Base-by-base conservation (phyloP, 2,888 invertebrate species). In the Heliconius erato region DNA sequence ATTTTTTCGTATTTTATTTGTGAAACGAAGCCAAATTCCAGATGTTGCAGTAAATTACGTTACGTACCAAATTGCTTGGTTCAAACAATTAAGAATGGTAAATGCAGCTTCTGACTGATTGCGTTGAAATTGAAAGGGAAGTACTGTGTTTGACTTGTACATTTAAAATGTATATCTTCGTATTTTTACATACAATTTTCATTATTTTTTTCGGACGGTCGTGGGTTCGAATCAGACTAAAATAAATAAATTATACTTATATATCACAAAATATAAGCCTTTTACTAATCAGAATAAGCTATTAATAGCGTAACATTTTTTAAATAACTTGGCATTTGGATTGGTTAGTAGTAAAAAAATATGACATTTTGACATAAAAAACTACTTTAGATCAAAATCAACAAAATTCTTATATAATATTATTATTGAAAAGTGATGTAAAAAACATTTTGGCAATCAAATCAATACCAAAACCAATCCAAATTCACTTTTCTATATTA, bases 1-100 rank as follows among this genome's bases (percentile, higher is more conserved):
- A 32, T n/a, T 44, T 74, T 63, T 76, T 19, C 9, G 35, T 35
- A 35, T 35, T 32, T n/a, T 35, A 4, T 26, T 76, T 76, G 9
- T 76, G 63, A 76, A 76, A 76, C 63, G 23, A 35, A n/a, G 76
- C 63, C 40, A 40, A 76, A 63, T 35, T 76, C 44, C 72, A 72
- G 72, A 71, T 71, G n/a, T 71, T 72, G 28, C 44, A 7, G 44
- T 44, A 49, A 72, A 72, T 72, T 72, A 72, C 26, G 44, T 49
- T 72, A 44, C 44, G 12, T 71, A 49, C 72, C 16, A 19, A 72
- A 72, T 72, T 49, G 72, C 44, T 49, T 49, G 72, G 72, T 44
- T 72, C 28, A 49, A 72, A 44, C 72, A 72, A 72, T 72, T 72
- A 72, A 72, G 26, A 72, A 49, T 49, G 72, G 72, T 72, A 72